Base-by-base conservation (phyloP, 2,888 invertebrate species). In the Sinotaia quadrata region DNA sequence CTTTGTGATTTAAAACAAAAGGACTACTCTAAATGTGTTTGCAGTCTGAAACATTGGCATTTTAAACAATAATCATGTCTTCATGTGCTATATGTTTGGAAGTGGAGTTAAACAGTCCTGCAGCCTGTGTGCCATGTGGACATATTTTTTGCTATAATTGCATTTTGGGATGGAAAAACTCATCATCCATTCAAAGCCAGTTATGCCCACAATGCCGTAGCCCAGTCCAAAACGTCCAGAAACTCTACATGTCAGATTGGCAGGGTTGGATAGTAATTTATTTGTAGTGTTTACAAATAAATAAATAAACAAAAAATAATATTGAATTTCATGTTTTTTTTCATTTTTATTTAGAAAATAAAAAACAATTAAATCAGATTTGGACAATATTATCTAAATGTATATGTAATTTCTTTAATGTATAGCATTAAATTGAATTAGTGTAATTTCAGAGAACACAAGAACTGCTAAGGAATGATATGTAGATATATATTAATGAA, bases 81-180 rank as follows among this genome's bases (percentile, higher is more conserved):
- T 54, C 65, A 10, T 71, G 71, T 49, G 44, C 71, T 15, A 65
- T 71, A n/a, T 71, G 71, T 33, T 52, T 71, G 49, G 71, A 71
- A 29, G 34, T 49, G 2, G 60, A 67, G 33, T 47, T 71, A 21
- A 63, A 54, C 18, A 18, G 31, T 0, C 71, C 71, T 21, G 65
- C 67, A 2, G 65, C 71, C 2, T 71, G 71, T 37, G 47, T 71
- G 10, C 71, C 71, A 8, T 71, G 71, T 31, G 71, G 71, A 0
- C 71, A 71, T 57, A 67, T 63, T 4, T 71, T 71, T 56, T 71
- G 71, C 34, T 41, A 59, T 31, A 34, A 52, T 27, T 71, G 71
- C 52, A 71, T 71, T 59, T 49, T 41, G 10, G 63, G 68, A 18
- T 71, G 71, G 71, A 58, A 36, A 4, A 49, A 56, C 8, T 37